These are phyloP conservation scores for Squalus acanthias DNA, from an alignment of 2,797 vertebrate genomes.

Conservation along the genomic window DNA sequence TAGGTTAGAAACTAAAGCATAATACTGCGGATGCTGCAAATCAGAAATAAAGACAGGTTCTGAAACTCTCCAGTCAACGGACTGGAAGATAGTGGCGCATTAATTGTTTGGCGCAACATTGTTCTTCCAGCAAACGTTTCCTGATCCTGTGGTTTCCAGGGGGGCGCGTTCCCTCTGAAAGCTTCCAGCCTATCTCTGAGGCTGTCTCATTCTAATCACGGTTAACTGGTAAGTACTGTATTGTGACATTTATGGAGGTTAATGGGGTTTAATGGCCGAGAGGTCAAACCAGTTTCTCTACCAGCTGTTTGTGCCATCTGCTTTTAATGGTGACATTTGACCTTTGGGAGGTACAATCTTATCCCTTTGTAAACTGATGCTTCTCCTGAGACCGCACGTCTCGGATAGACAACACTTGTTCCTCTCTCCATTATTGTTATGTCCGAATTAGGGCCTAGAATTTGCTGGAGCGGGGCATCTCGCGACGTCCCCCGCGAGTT, in stretches of 20 bases:
- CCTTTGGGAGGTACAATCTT: background rate
- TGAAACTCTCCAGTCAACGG: no score
- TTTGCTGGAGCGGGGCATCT: background rate
- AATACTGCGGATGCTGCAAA: background rate
- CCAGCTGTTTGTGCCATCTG: background rate
- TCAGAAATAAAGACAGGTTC: background rate
- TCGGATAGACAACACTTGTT: background rate
- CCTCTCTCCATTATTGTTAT: background rate
- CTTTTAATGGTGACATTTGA: background rate
- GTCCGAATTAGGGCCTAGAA: background rate
- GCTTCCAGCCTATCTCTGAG: background rate
- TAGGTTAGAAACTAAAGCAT: background rate
- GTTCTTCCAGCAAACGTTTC: background rate
- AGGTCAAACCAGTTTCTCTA: background rate
- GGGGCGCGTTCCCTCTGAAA: background rate
- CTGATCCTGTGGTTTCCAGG: background rate
- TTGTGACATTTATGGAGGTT: background rate
- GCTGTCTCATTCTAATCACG: background rate
- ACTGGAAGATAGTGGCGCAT: background rate
- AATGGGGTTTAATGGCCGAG: background rate
- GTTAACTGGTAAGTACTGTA: no score
- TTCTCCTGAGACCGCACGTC: background rate
- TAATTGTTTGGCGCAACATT: background rate
- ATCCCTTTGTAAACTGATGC: constrained; percentile 1
- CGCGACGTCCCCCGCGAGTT: background rate